Percentiles rank a stretch among this genome's conserved stretches.
Evolutionary conservation across 1,140 invertebrate genomes (phyloP).

Genomic region (Halictus rubicundus): DNA sequence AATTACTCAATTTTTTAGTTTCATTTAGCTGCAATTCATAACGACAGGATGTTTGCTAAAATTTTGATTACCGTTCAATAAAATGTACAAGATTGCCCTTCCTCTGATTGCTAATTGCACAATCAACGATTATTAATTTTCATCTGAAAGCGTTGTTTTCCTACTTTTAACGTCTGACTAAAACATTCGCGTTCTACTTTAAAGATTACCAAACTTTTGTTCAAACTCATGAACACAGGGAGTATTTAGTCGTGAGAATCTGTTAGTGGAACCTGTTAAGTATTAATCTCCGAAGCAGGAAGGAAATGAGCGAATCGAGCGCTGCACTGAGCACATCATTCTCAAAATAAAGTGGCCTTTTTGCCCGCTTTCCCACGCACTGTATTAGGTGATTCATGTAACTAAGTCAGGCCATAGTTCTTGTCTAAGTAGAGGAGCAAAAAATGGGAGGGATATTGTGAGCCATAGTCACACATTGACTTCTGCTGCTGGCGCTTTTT

Average conservation of each 20-base stretch:
- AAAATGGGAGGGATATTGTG: constrained; percentile 12
- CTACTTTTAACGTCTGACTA: no score
- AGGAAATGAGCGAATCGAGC: background rate
- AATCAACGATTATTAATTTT: no score
- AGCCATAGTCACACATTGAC: background rate
- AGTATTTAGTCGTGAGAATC: background rate
- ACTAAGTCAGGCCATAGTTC: constrained; percentile 1
- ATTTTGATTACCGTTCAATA: no score
- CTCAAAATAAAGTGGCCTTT: constrained; percentile 20
- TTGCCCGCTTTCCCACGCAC: constrained; percentile 32
- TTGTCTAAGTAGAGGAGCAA: background rate
- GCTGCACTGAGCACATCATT: background rate
- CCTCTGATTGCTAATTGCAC: no score
- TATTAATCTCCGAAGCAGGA: background rate
- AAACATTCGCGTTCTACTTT: no score
- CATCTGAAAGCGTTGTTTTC: no score
- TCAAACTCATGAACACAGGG: background rate
- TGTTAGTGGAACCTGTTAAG: background rate
- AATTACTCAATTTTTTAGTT: no score
- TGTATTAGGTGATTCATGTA: constrained; percentile 33
- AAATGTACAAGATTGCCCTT: no score
- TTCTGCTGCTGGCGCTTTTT: background rate
- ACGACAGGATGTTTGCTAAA: no score
- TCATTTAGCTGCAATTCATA: no score
- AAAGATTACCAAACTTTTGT: background rate